These are phyloP conservation scores for Sinosuthora webbiana DNA, from an alignment of 2,113 vertebrate species.

Conservation along the genomic window DNA sequence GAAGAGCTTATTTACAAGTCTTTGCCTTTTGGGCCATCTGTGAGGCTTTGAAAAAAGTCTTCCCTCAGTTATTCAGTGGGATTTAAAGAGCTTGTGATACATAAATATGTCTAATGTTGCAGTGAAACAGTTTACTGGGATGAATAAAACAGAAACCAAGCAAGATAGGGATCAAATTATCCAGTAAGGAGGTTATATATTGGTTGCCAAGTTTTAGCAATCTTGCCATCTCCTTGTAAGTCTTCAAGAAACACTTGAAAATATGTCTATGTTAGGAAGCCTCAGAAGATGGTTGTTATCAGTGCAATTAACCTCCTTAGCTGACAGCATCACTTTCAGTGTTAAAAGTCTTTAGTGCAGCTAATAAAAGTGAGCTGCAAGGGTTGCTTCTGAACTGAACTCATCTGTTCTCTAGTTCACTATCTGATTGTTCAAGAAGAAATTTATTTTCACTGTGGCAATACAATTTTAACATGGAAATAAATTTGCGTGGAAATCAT, in stretches of 20 bases:
- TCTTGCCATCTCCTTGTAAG: not conserved
- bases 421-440: not conserved
- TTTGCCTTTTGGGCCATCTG: not conserved
- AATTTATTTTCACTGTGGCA: not conserved
- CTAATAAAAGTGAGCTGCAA: not conserved
- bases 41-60: not conserved
- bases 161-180: not conserved
- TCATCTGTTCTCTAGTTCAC: not conserved
- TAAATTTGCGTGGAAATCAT: not conserved
- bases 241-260: not conserved
- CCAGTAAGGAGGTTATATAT: not conserved
- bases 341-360: not conserved
- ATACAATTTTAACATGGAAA: not conserved
- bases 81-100: not conserved
- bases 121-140: not conserved
- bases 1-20: not conserved
- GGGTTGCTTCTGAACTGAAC: not conserved
- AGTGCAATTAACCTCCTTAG: not conserved
- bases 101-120: not conserved
- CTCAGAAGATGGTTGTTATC: not conserved
- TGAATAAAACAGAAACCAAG: not conserved
- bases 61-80: not conserved
- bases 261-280: not conserved
- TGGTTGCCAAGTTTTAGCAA: not conserved
- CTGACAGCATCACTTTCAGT: not conserved